Conservation (phyloP, 2,113 vertebrate species). For the Prinia subflava region DNA sequence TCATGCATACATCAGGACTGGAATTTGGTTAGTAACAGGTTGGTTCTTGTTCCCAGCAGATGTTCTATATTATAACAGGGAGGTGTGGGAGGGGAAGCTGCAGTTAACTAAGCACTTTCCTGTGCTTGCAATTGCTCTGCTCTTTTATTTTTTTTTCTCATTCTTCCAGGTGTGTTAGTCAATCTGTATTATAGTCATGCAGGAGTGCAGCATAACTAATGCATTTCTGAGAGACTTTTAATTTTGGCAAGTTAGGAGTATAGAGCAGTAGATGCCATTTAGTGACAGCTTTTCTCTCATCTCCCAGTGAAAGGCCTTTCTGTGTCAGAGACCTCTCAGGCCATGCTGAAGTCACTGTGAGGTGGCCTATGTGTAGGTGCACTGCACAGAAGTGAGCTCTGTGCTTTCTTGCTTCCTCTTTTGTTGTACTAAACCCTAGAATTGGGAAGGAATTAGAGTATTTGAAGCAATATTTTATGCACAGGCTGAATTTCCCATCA, state of each 20-base stretch:
- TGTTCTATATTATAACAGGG: background rate
- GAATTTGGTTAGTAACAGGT: background rate
- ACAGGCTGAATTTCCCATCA: background rate
- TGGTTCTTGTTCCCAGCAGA: slow-evolving; percentile 1
- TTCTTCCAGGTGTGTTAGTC: background rate
- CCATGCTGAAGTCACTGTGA: background rate
- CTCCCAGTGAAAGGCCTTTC: background rate
- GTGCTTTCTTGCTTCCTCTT: background rate
- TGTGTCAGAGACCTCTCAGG: background rate
- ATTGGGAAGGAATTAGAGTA: background rate
- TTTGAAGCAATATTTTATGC: background rate
- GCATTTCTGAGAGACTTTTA: background rate
- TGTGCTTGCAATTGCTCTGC: background rate
- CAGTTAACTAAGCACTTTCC: background rate
- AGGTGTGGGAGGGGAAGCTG: background rate
- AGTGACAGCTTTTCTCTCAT: background rate
- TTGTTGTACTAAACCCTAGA: background rate
- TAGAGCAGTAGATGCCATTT: background rate
- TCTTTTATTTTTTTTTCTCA: background rate
- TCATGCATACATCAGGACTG: background rate
- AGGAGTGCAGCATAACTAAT: background rate
- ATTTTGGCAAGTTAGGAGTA: background rate
- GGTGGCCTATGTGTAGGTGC: background rate
- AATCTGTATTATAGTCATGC: background rate
- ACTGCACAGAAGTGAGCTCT: background rate